Evolutionary conservation across 2,113 vertebrate species (phyloP).

Genomic region (Lepisosteus oculatus): DNA sequence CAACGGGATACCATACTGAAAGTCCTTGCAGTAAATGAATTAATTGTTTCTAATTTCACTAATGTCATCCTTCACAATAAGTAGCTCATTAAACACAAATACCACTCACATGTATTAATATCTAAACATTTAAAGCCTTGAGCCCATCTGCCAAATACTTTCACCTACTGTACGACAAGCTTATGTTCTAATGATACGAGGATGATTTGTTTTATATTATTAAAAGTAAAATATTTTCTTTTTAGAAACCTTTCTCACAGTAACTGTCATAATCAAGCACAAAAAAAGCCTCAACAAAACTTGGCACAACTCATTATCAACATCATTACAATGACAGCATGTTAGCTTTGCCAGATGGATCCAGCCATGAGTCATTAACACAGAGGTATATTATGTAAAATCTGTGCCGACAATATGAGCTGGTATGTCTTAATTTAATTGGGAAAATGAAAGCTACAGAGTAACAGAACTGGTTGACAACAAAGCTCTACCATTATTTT

Average conservation of each 20-base stretch:
- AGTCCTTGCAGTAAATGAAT: conserved; percentile 29
- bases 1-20: conserved; percentile 15
- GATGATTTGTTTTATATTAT: conserved; percentile 16
- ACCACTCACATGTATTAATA: background rate
- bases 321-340: conserved; percentile 35
- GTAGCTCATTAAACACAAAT: conserved; percentile 25
- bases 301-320: conserved; percentile 25
- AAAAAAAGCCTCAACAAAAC: conserved; percentile 13
- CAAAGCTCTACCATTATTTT: background rate
- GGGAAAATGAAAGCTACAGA: conserved; percentile 1
- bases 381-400: conserved; percentile 8
- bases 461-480: conserved; percentile 4
- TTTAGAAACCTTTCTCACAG: background rate
- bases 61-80: conserved; percentile 23
- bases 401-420: conserved; percentile 11
- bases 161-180: background rate
- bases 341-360: conserved; percentile 31
- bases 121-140: background rate
- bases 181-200: background rate
- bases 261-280: conserved; percentile 22
- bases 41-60: conserved; percentile 26
- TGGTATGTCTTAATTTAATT: conserved; percentile 15
- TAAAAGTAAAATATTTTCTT: background rate
- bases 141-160: background rate
- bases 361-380: conserved; percentile 32